Percentiles rank a stretch among this genome's conserved stretches.
These are phyloP conservation scores for Drosophila imparisetae DNA, from an alignment of 2,888 invertebrate genomes.

Conservation along the genomic window DNA sequence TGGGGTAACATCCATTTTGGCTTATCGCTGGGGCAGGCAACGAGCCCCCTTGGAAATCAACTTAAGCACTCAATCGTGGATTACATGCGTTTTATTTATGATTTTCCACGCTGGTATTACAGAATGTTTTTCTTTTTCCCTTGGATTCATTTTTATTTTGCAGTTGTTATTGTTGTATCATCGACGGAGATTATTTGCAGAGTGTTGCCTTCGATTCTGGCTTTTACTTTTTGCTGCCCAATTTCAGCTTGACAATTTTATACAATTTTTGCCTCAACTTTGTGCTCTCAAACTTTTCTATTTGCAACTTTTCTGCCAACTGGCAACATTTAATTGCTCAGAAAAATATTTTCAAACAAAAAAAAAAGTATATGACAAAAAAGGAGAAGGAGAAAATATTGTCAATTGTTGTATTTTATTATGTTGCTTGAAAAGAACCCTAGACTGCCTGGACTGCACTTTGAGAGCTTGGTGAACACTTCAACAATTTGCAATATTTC, in stretches of 20 bases:
- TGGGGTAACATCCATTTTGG: slow-evolving; percentile 12
- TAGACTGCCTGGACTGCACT: slow-evolving; percentile 25
- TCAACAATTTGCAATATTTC: slow-evolving; percentile 62
- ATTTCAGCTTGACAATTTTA: slow-evolving; percentile 57
- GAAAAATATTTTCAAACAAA: slow-evolving; percentile 71
- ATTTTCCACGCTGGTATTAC: slow-evolving; percentile 75
- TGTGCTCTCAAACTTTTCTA: slow-evolving; percentile 64
- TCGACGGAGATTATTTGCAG: slow-evolving; percentile 24
- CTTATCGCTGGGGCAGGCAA: slow-evolving; percentile 18
- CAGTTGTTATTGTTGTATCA: slow-evolving; percentile 23
- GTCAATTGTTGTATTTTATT: slow-evolving; percentile 75
- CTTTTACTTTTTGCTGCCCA: slow-evolving; percentile 42
- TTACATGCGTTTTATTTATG: slow-evolving; percentile 82
- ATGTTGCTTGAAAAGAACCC: slow-evolving; percentile 46
- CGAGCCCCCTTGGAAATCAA: slow-evolving; percentile 55
- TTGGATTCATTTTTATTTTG: slow-evolving; percentile 64
- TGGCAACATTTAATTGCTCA: slow-evolving; percentile 82
- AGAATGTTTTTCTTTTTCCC: slow-evolving; percentile 57
- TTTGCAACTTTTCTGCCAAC: slow-evolving; percentile 69
- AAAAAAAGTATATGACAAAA: slow-evolving; percentile 13
- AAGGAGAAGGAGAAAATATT: slow-evolving; percentile 57
- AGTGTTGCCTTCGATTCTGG: slow-evolving; percentile 48
- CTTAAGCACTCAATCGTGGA: slow-evolving; percentile 80
- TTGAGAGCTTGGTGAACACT: slow-evolving; percentile 49
- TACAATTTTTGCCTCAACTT: slow-evolving; percentile 62